Percentiles rank a stretch among this genome's conserved stretches.
Conservation (phyloP, 2,797 vertebrate species). For the Pagetopsis macropterus region DNA sequence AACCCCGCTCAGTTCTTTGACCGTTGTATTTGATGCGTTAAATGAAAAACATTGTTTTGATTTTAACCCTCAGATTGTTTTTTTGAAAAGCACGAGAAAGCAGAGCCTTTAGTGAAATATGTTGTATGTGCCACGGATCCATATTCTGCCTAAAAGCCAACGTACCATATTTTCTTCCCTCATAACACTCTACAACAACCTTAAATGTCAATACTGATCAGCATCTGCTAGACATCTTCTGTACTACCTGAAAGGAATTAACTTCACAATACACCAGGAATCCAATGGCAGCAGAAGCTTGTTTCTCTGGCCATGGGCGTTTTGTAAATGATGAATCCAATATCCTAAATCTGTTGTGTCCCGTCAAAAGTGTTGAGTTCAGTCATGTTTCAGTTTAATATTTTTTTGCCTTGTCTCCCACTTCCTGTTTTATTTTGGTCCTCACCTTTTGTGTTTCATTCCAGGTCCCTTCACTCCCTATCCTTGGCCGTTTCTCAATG, state of each 20-base stretch:
- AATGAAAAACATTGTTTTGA: conserved; percentile 33
- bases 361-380: too few relatives aligned
- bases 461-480: too few relatives aligned
- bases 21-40: conserved; percentile 47
- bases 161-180: conserved; percentile 48
- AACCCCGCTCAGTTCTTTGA: conserved; percentile 39
- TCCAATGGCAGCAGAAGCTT: conserved; percentile 21
- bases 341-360: conserved; percentile 2
- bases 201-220: conserved; percentile 75
- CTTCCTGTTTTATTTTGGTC: too few relatives aligned
- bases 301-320: conserved; percentile 17
- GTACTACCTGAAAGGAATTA: conserved; percentile 57
- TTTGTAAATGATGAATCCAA: conserved; percentile 35
- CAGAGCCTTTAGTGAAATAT: conserved; percentile 30
- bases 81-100: conserved; percentile 16
- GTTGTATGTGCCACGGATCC: conserved; percentile 41
- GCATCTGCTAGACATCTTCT: conserved; percentile 67
- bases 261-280: conserved; percentile 46
- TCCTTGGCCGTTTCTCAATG: too few relatives aligned
- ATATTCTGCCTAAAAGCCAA: conserved; percentile 53
- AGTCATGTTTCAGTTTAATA: too few relatives aligned
- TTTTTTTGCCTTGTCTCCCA: too few relatives aligned
- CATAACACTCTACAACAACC: conserved; percentile 59
- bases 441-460: too few relatives aligned
- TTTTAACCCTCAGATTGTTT: conserved; percentile 18